phyloP scores from a whole-genome alignment of 2,888 invertebrate species.

The Harpalus rubripes region DNA sequence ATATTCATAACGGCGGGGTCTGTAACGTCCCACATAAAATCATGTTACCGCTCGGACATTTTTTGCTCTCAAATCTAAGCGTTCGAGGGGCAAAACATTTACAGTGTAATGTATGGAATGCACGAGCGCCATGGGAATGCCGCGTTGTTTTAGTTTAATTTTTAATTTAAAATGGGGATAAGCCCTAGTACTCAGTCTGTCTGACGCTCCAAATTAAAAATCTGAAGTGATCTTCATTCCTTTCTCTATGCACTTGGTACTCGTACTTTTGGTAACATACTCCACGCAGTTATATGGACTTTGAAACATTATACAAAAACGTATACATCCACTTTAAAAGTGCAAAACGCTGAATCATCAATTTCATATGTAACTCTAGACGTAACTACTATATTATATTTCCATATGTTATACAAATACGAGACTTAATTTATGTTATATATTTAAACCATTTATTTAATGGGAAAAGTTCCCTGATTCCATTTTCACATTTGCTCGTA shows the following conservation, averaged over 20 bases:
- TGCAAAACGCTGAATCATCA: constrained; percentile 17
- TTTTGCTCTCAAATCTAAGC: constrained; percentile 63
- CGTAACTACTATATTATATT: constrained; percentile 1
- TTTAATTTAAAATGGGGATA: constrained; percentile 63
- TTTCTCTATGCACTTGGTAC: constrained; percentile 14
- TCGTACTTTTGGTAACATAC: constrained; percentile 8
- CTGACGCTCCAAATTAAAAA: constrained; percentile 55
- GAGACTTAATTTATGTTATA: not conserved
- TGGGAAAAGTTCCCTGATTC: not conserved
- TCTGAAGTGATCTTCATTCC: constrained; percentile 30
- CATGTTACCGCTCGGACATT: constrained; percentile 61
- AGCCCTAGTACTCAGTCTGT: constrained; percentile 14
- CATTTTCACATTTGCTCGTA: not conserved
- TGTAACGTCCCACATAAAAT: constrained; percentile 50
- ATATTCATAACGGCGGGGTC: constrained; percentile 62
- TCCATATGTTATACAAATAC: not conserved
- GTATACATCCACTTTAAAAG: constrained; percentile 16
- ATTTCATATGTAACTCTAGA: constrained; percentile 15
- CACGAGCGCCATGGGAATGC: constrained; percentile 39
- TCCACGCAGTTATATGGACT: not conserved
- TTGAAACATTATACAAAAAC: constrained; percentile 9
- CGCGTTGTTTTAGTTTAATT: constrained; percentile 64
- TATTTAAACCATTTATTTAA: constrained; percentile 14
- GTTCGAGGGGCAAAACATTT: constrained; percentile 63
- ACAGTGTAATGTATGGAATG: constrained; percentile 63